phyloP scores from a whole-genome alignment of 2,113 vertebrate genomes.

The Xiphophorus hellerii region DNA sequence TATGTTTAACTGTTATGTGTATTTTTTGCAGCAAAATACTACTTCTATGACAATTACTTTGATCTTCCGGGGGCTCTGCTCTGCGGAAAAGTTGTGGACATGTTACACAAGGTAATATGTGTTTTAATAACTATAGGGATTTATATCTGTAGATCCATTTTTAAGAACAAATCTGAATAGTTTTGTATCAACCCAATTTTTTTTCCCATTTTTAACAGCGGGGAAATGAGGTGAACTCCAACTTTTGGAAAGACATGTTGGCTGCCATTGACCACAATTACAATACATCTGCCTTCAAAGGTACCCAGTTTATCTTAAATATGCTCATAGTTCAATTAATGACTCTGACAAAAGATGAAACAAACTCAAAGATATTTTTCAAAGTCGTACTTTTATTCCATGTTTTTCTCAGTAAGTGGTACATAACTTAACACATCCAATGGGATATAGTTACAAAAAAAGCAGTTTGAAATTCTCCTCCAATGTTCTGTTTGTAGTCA shows the following conservation, averaged over 20 bases:
- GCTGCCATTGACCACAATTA: conserved; percentile 95
- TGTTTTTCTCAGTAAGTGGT: conserved; percentile 71
- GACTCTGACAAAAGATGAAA: background rate
- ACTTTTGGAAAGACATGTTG: conserved; percentile 96
- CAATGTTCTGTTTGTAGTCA: conserved; percentile 45
- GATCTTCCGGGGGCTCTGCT: conserved; percentile 93
- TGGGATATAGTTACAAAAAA: conserved; percentile 60
- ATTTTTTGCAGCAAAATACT: conserved; percentile 87
- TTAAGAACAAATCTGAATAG: background rate
- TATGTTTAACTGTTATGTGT: background rate
- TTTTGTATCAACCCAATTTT: conserved; percentile 17
- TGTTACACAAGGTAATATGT: conserved; percentile 85
- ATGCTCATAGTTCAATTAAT: background rate
- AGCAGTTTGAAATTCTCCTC: conserved; percentile 55
- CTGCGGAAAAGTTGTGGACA: conserved; percentile 90
- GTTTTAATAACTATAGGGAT: background rate
- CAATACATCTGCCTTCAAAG: conserved; percentile 95
- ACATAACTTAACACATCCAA: conserved; percentile 68
- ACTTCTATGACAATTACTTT: conserved; percentile 97
- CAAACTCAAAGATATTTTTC: conserved; percentile 46
- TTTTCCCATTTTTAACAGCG: conserved; percentile 74
- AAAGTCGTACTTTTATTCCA: conserved; percentile 75
- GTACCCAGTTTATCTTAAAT: conserved; percentile 73
- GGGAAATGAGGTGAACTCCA: conserved; percentile 85
- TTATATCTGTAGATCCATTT: background rate